phyloP scores from a whole-genome alignment of 2,888 invertebrate genomes.

The Elysia crispata region DNA sequence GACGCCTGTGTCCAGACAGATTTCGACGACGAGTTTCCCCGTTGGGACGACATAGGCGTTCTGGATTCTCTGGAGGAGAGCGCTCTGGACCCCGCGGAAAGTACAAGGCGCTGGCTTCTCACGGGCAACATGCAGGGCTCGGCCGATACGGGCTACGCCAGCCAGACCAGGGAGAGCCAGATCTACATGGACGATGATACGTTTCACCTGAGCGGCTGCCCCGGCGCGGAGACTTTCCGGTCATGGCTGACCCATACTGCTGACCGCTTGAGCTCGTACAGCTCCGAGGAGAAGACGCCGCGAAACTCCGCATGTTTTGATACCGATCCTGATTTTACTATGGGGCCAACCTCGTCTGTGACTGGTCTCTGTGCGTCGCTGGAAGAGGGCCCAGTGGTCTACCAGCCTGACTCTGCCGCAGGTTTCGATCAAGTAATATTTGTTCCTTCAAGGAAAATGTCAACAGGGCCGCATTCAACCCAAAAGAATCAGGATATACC shows the following conservation, averaged over 20 bases:
- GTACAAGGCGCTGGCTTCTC: conserved; percentile 41
- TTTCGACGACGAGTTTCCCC: conserved; percentile 55
- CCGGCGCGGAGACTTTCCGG: conserved; percentile 79
- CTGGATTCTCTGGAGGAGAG: conserved; percentile 51
- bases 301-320: conserved; percentile 2
- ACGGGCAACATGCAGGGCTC: conserved; percentile 66
- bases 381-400: too few species aligned
- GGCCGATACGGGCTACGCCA: conserved; percentile 70
- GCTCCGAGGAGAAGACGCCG: not conserved
- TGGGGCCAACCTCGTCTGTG: not conserved
- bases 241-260: not conserved
- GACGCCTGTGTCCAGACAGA: conserved; percentile 45
- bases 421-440: too few species aligned
- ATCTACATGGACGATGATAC: conserved; percentile 55
- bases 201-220: conserved; percentile 75
- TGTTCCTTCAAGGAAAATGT: not conserved
- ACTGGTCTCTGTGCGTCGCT: not conserved
- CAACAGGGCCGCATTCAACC: not conserved
- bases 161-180: conserved; percentile 62
- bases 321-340: not conserved
- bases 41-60: conserved; percentile 50
- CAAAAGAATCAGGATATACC: too few species aligned
- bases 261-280: not conserved
- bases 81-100: conserved; percentile 42
- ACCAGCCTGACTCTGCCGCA: not conserved